Evolutionary conservation across 2,113 vertebrate species (phyloP).

Genomic region (Phodopus roborovskii): DNA sequence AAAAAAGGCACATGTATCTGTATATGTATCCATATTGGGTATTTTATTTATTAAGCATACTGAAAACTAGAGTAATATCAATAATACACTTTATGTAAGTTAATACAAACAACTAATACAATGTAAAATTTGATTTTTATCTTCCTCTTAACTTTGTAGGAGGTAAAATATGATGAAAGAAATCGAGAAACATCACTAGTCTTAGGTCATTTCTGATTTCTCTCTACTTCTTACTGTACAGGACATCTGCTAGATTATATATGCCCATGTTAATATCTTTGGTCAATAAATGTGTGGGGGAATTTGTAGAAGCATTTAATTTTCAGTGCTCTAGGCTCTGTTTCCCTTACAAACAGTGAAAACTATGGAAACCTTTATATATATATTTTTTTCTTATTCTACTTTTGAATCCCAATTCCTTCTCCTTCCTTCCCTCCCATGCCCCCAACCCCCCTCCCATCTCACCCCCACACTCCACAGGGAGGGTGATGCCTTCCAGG

Average conservation of each 20-base stretch:
- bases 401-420: too few species aligned
- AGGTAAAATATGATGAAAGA: neutral
- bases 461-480: too few species aligned
- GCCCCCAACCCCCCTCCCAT: too few species aligned
- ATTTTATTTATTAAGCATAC: neutral
- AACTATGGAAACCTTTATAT: neutral
- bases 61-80: neutral
- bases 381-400: too few species aligned
- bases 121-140: neutral
- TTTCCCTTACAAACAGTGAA: neutral
- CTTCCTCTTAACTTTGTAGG: neutral
- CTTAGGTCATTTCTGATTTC: neutral
- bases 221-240: neutral
- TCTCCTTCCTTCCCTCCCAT: too few species aligned
- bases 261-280: neutral
- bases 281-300: neutral
- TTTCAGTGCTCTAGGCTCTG: too few species aligned
- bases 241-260: neutral
- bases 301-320: neutral
- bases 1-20: neutral
- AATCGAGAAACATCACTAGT: neutral
- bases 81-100: neutral
- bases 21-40: neutral
- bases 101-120: neutral
- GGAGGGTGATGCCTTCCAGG: too few species aligned